Evolutionary conservation across 2,888 invertebrate genomes (phyloP), one percentile per base, ranked within the genome.

Genomic region (Sarcophaga caerulescens): DNA sequence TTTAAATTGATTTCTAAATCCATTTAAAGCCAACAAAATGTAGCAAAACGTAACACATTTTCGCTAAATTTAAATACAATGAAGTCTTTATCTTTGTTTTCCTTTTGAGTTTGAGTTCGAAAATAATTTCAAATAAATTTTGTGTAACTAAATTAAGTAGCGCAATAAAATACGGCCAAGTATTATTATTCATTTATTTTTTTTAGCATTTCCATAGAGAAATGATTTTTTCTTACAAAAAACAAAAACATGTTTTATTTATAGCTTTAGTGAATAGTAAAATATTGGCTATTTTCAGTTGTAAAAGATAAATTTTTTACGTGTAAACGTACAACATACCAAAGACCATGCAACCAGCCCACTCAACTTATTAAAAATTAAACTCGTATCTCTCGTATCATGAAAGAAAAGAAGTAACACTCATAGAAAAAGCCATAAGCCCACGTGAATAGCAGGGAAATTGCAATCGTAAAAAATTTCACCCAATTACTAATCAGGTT

Each of bases 401-500:
- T n/a, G 14, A 23, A 63, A 65, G 5, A 35, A 35, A 35, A 52
- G 52, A 35, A 35, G 35, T 35, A 35, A 35, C 35, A 23, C 11
- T 17, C 35, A 52, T 23, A 19, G 25, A 35, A 65, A 65, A 52
- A 35, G 35, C 35, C 35, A 52, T 65, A 12, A 65, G 75, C 65
- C 75, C 75, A 75, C 75, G 65, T 65, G 35, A 35, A 14, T 8
- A 63, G n/a, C n/a, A 71, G 21, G 10, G 23, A 63, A 75, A 52
- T 65, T 75, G 14, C 35, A 75, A 35, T 57, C 11, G 23, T 21
- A 35, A 63, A 21, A 63, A 35, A 68, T 45, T 66, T 76, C 76
- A 59, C 66, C 66, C 66, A 59, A 68, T 68, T 59, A 45, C 44
- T 66, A 68, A 76, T 76, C 66, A 66, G 59, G 21, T 68, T 68